phyloP scores from a whole-genome alignment of 2,797 vertebrate genomes.

The Tarsius wallacei region DNA sequence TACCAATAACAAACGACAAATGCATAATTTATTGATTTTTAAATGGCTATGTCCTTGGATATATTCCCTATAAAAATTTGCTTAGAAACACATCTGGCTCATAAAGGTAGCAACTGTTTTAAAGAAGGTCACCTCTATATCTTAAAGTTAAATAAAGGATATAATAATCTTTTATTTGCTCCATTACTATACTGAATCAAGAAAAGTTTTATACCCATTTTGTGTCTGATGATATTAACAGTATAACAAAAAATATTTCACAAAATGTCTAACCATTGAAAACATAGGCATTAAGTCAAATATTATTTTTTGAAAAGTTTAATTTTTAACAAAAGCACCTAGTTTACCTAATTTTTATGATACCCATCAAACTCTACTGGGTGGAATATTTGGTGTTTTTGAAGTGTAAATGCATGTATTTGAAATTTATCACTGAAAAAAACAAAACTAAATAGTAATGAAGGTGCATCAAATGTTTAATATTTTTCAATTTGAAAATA shows the following conservation, averaged over 20 bases:
- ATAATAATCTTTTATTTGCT: conserved; percentile 83
- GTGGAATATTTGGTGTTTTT: conserved; percentile 38
- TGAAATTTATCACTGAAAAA: conserved; percentile 28
- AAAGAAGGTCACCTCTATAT: conserved; percentile 88
- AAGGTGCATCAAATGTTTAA: neutral
- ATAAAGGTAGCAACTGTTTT: conserved; percentile 88
- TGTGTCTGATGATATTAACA: neutral
- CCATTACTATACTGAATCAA: conserved; percentile 52
- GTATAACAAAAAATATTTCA: neutral
- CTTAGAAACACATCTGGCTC: conserved; percentile 90
- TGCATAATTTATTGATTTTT: conserved; percentile 92
- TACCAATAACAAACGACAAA: conserved; percentile 90
- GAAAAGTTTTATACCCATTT: neutral
- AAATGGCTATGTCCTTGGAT: conserved; percentile 90
- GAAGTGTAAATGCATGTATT: neutral
- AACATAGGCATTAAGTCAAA: neutral
- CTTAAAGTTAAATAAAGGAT: conserved; percentile 85
- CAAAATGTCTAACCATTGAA: conserved; percentile 12
- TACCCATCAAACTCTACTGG: neutral
- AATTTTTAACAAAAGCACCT: neutral
- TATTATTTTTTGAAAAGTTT: conserved; percentile 32
- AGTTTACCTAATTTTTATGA: conserved; percentile 7
- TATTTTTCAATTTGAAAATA: conserved; percentile 37
- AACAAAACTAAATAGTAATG: neutral
- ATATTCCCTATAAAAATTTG: conserved; percentile 91